These are phyloP conservation scores for Rissa tridactyla DNA, from an alignment of 2,113 vertebrate species.

Conservation along the genomic window DNA sequence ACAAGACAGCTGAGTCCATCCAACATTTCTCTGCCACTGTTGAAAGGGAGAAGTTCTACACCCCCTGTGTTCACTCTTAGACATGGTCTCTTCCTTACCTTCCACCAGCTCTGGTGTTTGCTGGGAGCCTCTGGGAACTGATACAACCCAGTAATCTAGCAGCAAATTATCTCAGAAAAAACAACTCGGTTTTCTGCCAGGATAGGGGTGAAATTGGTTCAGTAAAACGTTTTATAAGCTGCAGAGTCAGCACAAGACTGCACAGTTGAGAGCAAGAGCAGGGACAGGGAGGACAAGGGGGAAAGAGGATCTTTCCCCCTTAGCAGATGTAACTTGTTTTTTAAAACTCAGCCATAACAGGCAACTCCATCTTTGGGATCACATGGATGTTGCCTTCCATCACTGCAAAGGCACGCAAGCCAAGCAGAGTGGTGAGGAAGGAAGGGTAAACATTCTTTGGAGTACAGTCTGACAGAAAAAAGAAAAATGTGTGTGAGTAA, in stretches of 20 bases:
- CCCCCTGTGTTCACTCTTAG: background rate
- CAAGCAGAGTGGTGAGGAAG: background rate
- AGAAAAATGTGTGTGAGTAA: background rate
- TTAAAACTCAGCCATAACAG: background rate
- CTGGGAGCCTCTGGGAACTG: background rate
- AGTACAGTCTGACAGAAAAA: background rate
- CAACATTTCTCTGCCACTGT: background rate
- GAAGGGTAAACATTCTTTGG: background rate
- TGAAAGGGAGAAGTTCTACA: background rate
- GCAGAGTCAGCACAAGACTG: background rate
- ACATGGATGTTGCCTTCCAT: fast-evolving
- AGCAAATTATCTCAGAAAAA: background rate
- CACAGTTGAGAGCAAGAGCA: background rate
- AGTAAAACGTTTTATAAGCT: background rate
- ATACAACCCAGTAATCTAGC: background rate
- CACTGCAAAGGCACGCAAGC: background rate
- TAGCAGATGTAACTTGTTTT: background rate
- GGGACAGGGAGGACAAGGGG: background rate
- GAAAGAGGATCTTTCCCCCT: background rate
- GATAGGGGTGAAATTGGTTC: background rate
- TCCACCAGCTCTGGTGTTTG: background rate
- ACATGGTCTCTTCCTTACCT: background rate
- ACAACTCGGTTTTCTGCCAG: background rate
- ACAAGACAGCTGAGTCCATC: fast-evolving
- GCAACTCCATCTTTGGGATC: background rate